Percentiles rank a stretch among this genome's conserved stretches.
These are phyloP conservation scores for Macrosteles quadrilineatus DNA, from an alignment of 1,140 invertebrate genomes.

Conservation along the genomic window DNA sequence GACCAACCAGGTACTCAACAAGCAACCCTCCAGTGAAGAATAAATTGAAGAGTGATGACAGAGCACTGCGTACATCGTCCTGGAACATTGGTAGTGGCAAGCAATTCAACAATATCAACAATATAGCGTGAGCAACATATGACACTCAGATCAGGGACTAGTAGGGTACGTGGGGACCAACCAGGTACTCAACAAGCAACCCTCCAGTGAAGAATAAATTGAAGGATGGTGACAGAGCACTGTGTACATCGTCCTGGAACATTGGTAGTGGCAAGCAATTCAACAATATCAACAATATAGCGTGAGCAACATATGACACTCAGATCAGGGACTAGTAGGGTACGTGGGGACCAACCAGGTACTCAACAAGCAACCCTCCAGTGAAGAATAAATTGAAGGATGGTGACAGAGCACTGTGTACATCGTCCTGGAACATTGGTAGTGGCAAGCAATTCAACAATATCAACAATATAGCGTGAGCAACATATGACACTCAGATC, in stretches of 20 bases:
- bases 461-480: too few relatives aligned
- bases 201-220: constrained; percentile 79
- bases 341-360: background rate
- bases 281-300: too few relatives aligned
- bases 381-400: too few relatives aligned
- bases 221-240: constrained; percentile 66
- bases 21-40: constrained; percentile 78
- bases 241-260: constrained; percentile 34
- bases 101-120: constrained; percentile 65
- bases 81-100: constrained; percentile 51
- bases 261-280: background rate
- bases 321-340: background rate
- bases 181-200: constrained; percentile 70
- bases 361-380: background rate
- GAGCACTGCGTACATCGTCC: constrained; percentile 31
- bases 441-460: background rate
- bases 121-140: constrained; percentile 59
- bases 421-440: too few relatives aligned
- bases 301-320: background rate
- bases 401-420: too few relatives aligned
- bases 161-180: constrained; percentile 74
- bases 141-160: constrained; percentile 63
- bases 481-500: background rate
- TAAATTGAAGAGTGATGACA: constrained; percentile 77
- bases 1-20: constrained; percentile 72